Evolutionary conservation across 2,113 vertebrate genomes (phyloP), one percentile per base, ranked within the genome.

Genomic region (Campylomormyrus tamandua): DNA sequence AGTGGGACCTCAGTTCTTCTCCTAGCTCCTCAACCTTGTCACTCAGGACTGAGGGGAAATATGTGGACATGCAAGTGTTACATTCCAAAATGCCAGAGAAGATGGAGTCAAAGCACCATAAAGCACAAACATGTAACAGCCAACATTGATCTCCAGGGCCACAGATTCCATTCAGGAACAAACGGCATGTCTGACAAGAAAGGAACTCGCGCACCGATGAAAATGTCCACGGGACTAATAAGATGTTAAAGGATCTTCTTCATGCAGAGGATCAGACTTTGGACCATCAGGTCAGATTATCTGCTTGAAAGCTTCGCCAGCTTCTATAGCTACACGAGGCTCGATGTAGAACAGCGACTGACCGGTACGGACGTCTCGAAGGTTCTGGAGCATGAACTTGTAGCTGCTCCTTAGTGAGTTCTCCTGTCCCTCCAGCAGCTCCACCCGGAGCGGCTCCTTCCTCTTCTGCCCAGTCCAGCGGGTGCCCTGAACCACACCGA

Each of bases 361-460:
- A 97, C 98, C 98, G 91, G 98, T 97, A 27, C 97, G 94, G 21
- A 97, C 35, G 1, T 98, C 98, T 0, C 94, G 77, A 0, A 97
- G 92, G 90, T 96, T 97, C 93, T 99, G 98, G 92, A 99, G 99
- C 98, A 99, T 99, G 91, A 93, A 97, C 83, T 97, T 98, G 94
- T 98, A 98, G 91, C 92, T 95, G 90, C 88, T 89, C 0, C 83
- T 92, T 1, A 99, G 95, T 0, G 93, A 91, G 2, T 95, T 91
- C 17, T 96, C 96, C 0, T 90, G 90, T 0, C 89, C 21, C 3
- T 95, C 94, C 0, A 97, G 91, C 35, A 95, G 91, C 42, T 93
- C 91, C 50, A 96, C 89, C 13, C 58, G 90, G 31, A 96, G 42
- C 0, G 9, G 5, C 0, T 94, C 95, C 0, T 93, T 93, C 0